A percentile compares a stretch with the other conserved stretches of the same genome.
Evolutionary conservation across 2,113 vertebrate species (phyloP).

Genomic region (Pluvianellus socialis): DNA sequence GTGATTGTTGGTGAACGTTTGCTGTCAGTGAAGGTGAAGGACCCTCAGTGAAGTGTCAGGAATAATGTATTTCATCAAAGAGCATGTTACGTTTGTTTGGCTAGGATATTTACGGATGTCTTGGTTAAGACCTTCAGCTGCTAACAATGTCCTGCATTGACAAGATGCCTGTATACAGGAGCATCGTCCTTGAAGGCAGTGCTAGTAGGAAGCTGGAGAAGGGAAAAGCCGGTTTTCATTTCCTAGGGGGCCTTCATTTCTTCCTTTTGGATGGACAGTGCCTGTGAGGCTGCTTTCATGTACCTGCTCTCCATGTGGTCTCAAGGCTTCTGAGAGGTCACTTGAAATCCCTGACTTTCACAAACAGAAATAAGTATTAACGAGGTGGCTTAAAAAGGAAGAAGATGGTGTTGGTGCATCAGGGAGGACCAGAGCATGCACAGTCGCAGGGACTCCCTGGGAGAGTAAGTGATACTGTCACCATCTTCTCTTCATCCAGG

Average conservation of each 20-base stretch:
- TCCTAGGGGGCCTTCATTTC: neutral
- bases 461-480: neutral
- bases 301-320: neutral
- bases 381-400: neutral
- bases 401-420: neutral
- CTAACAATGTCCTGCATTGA: neutral
- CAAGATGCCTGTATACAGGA: neutral
- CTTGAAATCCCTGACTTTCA: neutral
- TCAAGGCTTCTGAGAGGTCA: neutral
- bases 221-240: neutral
- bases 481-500: neutral
- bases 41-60: neutral
- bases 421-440: neutral
- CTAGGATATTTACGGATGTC: neutral
- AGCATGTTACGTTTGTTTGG: neutral
- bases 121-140: neutral
- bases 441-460: neutral
- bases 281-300: neutral
- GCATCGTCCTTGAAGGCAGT: neutral
- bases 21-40: neutral
- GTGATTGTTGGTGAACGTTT: accelerated
- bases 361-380: neutral
- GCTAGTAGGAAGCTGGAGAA: neutral
- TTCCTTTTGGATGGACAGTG: neutral
- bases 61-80: neutral